Conservation (phyloP, 2,113 vertebrate species). For the Platichthys stellatus region DNA sequence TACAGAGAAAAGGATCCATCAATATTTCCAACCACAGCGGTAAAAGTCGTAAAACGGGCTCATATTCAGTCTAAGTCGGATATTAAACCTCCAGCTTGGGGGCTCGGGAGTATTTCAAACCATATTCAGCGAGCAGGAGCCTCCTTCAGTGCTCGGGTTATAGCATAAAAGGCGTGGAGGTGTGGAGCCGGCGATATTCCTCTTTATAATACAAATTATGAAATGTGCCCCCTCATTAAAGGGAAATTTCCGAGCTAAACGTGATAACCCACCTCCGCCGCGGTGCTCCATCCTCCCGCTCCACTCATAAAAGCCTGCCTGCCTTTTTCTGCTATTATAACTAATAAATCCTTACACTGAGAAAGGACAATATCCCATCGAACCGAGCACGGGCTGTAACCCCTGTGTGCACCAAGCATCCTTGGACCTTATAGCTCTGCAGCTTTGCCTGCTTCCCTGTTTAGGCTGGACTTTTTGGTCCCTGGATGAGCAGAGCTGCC, state of each 20-base stretch:
- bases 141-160: background rate
- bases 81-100: conserved; percentile 42
- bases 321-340: conserved; percentile 35
- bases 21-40: conserved; percentile 8
- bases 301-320: conserved; percentile 2
- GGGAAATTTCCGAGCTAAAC: conserved; percentile 32
- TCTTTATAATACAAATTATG: conserved; percentile 47
- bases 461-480: conserved; percentile 11
- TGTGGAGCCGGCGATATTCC: conserved; percentile 4
- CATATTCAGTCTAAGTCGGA: conserved; percentile 32
- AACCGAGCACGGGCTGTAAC: conserved; percentile 6
- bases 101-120: conserved; percentile 21
- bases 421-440: background rate
- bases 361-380: conserved; percentile 28
- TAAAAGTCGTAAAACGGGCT: conserved; percentile 46
- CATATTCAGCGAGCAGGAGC: background rate
- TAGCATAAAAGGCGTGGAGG: conserved; percentile 11
- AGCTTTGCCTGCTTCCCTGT: conserved; percentile 34
- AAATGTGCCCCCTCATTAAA: conserved; percentile 46
- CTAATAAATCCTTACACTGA: conserved; percentile 38
- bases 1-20: conserved; percentile 30
- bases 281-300: conserved; percentile 12
- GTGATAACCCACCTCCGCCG: conserved; percentile 6
- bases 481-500: conserved; percentile 18
- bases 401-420: background rate